Conservation (phyloP, 2,888 invertebrate genomes). For the Sturmia bella region DNA sequence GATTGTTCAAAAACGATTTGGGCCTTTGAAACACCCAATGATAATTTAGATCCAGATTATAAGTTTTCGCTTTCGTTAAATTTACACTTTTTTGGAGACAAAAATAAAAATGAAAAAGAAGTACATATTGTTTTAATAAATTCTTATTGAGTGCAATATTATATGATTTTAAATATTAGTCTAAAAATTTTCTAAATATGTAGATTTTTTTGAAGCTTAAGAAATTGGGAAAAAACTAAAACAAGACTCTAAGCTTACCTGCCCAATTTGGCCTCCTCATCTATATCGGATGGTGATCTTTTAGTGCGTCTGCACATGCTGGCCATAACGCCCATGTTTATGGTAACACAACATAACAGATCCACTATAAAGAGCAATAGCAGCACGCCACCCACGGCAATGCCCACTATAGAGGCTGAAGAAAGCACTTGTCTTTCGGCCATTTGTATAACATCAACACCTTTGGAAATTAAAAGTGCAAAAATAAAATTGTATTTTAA, state of each 20-base stretch:
- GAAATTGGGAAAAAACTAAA: too few relatives aligned
- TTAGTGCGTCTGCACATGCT: constrained; percentile 84
- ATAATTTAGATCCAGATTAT: constrained; percentile 77
- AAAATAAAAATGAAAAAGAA: constrained; percentile 67
- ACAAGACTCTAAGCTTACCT: constrained; percentile 84
- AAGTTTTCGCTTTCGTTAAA: constrained; percentile 64
- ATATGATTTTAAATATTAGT: constrained; percentile 62
- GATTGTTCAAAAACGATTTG: constrained; percentile 78
- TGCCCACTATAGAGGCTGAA: constrained; percentile 89
- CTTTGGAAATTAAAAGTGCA: constrained; percentile 69
- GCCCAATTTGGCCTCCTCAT: constrained; percentile 92
- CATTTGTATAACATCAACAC: constrained; percentile 80
- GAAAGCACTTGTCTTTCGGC: constrained; percentile 79
- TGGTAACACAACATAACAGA: constrained; percentile 89
- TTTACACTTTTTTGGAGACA: constrained; percentile 59
- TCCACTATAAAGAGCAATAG: constrained; percentile 92
- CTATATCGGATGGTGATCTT: constrained; percentile 83
- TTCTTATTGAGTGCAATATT: constrained; percentile 79
- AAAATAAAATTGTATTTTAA: background rate
- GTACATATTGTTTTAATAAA: constrained; percentile 52
- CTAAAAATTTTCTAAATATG: constrained; percentile 24
- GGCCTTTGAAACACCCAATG: constrained; percentile 80
- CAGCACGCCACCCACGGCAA: constrained; percentile 91
- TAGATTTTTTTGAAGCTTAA: too few relatives aligned
- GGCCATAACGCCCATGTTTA: constrained; percentile 86